These are phyloP conservation scores for Harpegnathos saltator DNA, from an alignment of 1,140 invertebrate genomes.

Conservation along the genomic window DNA sequence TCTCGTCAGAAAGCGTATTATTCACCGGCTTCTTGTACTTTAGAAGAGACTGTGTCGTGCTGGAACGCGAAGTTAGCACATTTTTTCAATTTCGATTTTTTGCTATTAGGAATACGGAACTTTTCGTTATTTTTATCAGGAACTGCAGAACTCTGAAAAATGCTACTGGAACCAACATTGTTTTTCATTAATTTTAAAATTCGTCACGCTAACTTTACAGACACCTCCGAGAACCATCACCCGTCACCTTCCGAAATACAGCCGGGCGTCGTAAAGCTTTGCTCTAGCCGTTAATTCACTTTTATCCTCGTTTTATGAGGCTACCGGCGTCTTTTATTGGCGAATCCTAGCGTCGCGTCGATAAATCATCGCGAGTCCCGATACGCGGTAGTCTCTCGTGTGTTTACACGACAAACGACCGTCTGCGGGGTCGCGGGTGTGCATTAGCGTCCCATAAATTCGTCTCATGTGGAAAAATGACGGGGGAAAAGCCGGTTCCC, in stretches of 20 bases:
- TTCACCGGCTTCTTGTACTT: too few relatives aligned
- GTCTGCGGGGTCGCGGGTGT: constrained; percentile 17
- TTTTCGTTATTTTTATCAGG: too few relatives aligned
- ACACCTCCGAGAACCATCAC: too few relatives aligned
- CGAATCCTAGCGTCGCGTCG: constrained; percentile 11
- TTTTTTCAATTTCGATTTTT: too few relatives aligned
- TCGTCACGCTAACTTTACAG: too few relatives aligned
- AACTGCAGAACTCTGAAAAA: too few relatives aligned
- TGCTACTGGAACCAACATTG: too few relatives aligned
- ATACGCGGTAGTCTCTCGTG: background rate
- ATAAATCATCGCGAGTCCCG: constrained; percentile 45
- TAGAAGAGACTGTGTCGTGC: too few relatives aligned
- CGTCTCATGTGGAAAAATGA: constrained; percentile 30
- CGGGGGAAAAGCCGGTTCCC: constrained; percentile 19
- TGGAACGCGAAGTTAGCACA: too few relatives aligned
- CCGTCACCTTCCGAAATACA: constrained; percentile 40
- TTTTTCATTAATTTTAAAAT: too few relatives aligned
- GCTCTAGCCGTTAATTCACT: constrained; percentile 27
- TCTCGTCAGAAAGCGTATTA: too few relatives aligned
- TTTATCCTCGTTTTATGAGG: constrained; percentile 38
- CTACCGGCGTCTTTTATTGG: constrained; percentile 37
- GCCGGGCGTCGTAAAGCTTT: constrained; percentile 13
- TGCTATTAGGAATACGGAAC: too few relatives aligned
- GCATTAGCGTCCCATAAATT: constrained; percentile 41
- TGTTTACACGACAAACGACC: constrained; percentile 37